Base-by-base conservation (phyloP, 1,140 invertebrate species). In the Apis cerana region DNA sequence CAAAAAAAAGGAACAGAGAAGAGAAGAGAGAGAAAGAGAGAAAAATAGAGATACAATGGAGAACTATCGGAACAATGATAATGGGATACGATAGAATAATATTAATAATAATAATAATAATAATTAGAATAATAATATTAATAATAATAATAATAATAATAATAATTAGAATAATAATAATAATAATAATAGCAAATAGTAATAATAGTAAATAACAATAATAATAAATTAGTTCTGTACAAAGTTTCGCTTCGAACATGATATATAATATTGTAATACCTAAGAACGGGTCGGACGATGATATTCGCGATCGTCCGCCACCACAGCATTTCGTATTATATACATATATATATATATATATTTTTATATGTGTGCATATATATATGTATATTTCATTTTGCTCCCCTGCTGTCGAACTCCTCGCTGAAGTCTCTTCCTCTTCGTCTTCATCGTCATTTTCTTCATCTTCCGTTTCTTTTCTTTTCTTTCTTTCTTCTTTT, bases 161-260 rank as follows among this genome's bases (percentile, higher is more conserved):
- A 89, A 87, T 91, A 90, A 87, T 89, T 90, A 84, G 90, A 91
- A 79, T 86, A 84, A 86, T 87, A 86, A 83, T 85, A 84, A 75
- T 89, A 86, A 86, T 85, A 86, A 80, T 86, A 88, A 86, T 85
- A 89, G 85, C 82, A 82, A 87, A 83, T 88, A 80, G 72, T 88
- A 88, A 89, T 91, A 90, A 91, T 91, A 90, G 90, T 91, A 92
- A 92, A 92, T 93, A 94, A 94, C 92, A 93, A 93, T 93, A 91
- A 94, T 93, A 94, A 94, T 94, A 94, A 94, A 94, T 94, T 93
- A 94, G 92, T 94, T 94, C 92, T 94, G 93, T 94, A 94, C 93
- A 94, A 89, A 92, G 89, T 92, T 85, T 83, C 88, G 91, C 90
- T 90, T 93, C 88, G 90, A 92, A 91, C 90, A 88, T 76, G 86